These are phyloP conservation scores for Diabrotica virgifera DNA, from an alignment of 1,140 invertebrate species.

Conservation along the genomic window DNA sequence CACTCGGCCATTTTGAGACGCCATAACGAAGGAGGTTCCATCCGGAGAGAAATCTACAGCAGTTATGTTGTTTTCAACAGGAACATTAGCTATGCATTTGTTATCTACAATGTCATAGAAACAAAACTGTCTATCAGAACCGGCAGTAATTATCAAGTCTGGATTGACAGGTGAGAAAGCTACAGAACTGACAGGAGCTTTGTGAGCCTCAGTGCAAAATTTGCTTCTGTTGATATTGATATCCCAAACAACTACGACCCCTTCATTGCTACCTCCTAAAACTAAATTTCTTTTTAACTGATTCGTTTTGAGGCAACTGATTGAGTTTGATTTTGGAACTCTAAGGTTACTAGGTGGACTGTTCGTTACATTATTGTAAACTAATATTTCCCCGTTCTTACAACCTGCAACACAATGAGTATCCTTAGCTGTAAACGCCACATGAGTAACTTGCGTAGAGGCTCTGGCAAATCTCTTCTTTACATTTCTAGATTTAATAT, in stretches of 20 bases:
- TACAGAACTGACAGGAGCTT: conserved; percentile 36
- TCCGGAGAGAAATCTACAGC: conserved; percentile 43
- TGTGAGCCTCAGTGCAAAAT: conserved; percentile 36
- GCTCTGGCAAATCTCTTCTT: conserved; percentile 38
- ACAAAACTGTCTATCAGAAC: conserved; percentile 39
- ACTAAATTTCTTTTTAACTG: conserved; percentile 37
- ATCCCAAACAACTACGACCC: conserved; percentile 44
- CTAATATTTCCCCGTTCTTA: conserved; percentile 38
- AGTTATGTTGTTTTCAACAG: conserved; percentile 37
- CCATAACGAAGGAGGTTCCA: conserved; percentile 38
- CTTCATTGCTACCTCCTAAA: conserved; percentile 41
- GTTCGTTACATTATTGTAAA: conserved; percentile 39
- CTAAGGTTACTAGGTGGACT: conserved; percentile 32
- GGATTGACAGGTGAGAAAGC: conserved; percentile 41
- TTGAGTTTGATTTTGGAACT: conserved; percentile 39
- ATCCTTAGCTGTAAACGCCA: conserved; percentile 42
- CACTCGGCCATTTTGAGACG: conserved; percentile 40
- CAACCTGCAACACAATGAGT: conserved; percentile 41
- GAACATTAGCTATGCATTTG: conserved; percentile 29
- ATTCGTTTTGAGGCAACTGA: conserved; percentile 40
- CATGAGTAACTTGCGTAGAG: conserved; percentile 29
- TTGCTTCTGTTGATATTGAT: conserved; percentile 39
- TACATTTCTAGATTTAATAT: conserved; percentile 39
- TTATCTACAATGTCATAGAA: conserved; percentile 39
- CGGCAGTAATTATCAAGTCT: conserved; percentile 37